Evolutionary conservation across 2,113 vertebrate species (phyloP).

Genomic region (Numida meleagris): DNA sequence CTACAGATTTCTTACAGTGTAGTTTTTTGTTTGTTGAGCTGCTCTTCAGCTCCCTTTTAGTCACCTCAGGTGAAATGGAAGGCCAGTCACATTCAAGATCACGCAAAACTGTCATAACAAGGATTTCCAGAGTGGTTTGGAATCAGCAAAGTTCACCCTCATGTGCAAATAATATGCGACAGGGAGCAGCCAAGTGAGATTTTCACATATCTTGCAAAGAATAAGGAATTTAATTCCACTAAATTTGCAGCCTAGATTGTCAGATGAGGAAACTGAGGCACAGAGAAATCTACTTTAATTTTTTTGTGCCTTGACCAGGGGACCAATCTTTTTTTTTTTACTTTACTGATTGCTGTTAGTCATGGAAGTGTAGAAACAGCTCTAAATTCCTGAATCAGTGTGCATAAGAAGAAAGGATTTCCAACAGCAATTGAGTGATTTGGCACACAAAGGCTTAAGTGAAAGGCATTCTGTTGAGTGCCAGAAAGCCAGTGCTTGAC

Average conservation of each 20-base stretch:
- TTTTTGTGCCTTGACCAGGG: not conserved
- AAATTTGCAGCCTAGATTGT: not conserved
- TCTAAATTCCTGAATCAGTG: not conserved
- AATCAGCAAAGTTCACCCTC: not conserved
- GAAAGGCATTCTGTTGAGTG: not conserved
- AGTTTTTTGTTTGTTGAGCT: not conserved
- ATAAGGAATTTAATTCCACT: not conserved
- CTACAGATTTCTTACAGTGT: not conserved
- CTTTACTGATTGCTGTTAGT: not conserved
- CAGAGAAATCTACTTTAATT: not conserved
- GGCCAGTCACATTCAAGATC: constrained; percentile 19
- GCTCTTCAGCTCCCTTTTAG: constrained; percentile 4
- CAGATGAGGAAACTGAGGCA: not conserved
- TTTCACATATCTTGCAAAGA: not conserved
- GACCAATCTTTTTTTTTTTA: not conserved
- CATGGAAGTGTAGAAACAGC: not conserved
- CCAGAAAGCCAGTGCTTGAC: not conserved
- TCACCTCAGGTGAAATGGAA: constrained; percentile 37
- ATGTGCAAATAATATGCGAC: not conserved
- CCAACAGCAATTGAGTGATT: not conserved
- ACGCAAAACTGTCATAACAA: constrained; percentile 6
- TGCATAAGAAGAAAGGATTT: not conserved
- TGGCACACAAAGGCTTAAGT: not conserved
- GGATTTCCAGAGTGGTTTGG: not conserved
- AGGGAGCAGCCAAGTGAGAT: not conserved